These are phyloP conservation scores for Euspilapteryx auroguttella DNA, from an alignment of 2,888 invertebrate genomes.

Conservation along the genomic window DNA sequence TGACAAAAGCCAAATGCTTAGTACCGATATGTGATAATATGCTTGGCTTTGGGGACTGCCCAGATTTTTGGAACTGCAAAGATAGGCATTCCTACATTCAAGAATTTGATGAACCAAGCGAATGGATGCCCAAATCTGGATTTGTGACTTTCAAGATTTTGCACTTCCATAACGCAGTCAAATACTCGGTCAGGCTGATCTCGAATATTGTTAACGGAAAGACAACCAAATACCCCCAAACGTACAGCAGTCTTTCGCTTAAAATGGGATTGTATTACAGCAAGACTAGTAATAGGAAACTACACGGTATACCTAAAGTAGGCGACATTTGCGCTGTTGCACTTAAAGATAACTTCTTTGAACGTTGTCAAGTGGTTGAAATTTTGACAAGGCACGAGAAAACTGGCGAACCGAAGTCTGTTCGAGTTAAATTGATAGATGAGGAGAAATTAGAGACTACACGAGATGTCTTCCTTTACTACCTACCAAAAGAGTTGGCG, in stretches of 20 bases:
- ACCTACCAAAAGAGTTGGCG: slow-evolving; percentile 53
- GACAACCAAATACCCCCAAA: slow-evolving; percentile 24
- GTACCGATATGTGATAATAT: slow-evolving; percentile 62
- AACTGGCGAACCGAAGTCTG: slow-evolving; percentile 21
- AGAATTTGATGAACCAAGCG: slow-evolving; percentile 48
- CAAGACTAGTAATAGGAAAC: slow-evolving; percentile 25
- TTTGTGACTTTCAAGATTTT: slow-evolving; percentile 60
- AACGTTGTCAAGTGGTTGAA: slow-evolving; percentile 58
- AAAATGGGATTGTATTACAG: slow-evolving; percentile 38
- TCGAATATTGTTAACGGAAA: slow-evolving; percentile 15
- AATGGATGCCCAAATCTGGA: slow-evolving; percentile 55
- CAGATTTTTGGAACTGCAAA: slow-evolving; percentile 52
- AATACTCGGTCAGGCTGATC: slow-evolving; percentile 60
- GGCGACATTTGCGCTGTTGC: slow-evolving; percentile 63
- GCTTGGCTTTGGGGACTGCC: slow-evolving; percentile 68
- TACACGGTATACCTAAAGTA: slow-evolving; percentile 35
- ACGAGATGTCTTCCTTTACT: slow-evolving; percentile 34
- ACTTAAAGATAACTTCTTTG: slow-evolving; percentile 41
- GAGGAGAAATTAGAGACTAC: slow-evolving; percentile 48
- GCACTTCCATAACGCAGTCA: slow-evolving; percentile 61
- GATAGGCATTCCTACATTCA: slow-evolving; percentile 65
- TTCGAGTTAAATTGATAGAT: slow-evolving; percentile 63
- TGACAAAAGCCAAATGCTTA: slow-evolving; percentile 29
- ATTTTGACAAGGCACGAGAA: slow-evolving; percentile 22
- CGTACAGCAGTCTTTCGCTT: slow-evolving; percentile 24